Evolutionary conservation across 64 coral and sea anemone species (phyloP).

Genomic region (Stichodactyla mertensii): DNA sequence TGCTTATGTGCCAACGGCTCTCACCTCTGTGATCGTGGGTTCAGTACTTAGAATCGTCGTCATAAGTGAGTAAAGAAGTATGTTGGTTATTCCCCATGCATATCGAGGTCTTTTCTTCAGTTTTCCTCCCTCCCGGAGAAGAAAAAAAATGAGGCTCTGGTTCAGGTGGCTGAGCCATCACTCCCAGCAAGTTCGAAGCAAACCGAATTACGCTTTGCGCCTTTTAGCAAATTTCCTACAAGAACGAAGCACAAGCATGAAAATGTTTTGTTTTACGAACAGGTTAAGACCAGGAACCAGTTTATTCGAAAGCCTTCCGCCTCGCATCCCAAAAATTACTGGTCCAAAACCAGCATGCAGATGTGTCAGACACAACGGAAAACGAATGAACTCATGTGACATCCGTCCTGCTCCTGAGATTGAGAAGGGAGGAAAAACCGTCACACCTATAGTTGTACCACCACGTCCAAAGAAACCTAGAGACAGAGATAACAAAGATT

Average conservation of each 20-base stretch:
- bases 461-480: constrained; percentile 68
- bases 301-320: constrained; percentile 66
- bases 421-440: constrained; percentile 59
- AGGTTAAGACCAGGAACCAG: constrained; percentile 63
- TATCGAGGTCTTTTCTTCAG: no score
- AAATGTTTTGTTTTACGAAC: not conserved
- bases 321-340: constrained; percentile 1
- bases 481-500: constrained; percentile 65
- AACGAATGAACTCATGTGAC: constrained; percentile 74
- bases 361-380: constrained; percentile 59
- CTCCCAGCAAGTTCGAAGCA: no score
- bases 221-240: no score
- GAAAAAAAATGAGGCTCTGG: no score
- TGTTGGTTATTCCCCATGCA: no score
- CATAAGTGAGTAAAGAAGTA: no score
- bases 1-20: no score
- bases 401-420: constrained; percentile 69
- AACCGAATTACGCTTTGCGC: no score
- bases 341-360: constrained; percentile 48
- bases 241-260: not conserved
- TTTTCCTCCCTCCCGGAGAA: no score
- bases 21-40: no score
- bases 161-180: no score
- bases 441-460: constrained; percentile 66
- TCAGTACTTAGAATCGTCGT: no score